phyloP scores from a whole-genome alignment of 1,140 invertebrate species.

The Branchinecta lynchi region DNA sequence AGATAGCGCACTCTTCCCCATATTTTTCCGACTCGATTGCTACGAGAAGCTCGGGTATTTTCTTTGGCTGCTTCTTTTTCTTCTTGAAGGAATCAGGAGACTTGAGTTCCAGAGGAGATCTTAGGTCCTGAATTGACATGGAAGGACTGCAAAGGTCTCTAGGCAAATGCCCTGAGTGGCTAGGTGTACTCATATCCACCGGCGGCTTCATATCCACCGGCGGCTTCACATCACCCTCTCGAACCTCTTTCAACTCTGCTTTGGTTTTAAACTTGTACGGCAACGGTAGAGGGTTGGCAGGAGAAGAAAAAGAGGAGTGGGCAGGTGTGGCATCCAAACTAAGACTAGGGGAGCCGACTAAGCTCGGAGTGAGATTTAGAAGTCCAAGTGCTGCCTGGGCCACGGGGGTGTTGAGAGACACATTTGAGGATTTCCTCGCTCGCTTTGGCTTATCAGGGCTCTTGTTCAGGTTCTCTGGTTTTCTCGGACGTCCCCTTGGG shows the following conservation, averaged over 20 bases:
- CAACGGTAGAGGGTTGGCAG: not conserved
- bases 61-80: not conserved
- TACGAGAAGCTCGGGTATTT: not conserved
- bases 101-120: too few relatives aligned
- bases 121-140: too few relatives aligned
- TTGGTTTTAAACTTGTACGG: conserved; percentile 9
- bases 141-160: not conserved
- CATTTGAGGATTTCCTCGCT: not conserved
- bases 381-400: not conserved
- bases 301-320: not conserved
- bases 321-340: not conserved
- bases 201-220: not conserved
- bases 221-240: not conserved
- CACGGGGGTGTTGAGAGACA: not conserved
- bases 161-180: not conserved
- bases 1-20: not conserved
- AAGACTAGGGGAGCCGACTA: not conserved
- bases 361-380: not conserved
- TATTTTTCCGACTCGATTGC: not conserved
- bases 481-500: not conserved
- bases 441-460: not conserved
- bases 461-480: conserved; percentile 3
- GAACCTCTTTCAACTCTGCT: not conserved
- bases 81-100: not conserved
- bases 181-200: not conserved